Conservation (phyloP, 1,140 invertebrate genomes). For the Leptopilina clavipes region DNA sequence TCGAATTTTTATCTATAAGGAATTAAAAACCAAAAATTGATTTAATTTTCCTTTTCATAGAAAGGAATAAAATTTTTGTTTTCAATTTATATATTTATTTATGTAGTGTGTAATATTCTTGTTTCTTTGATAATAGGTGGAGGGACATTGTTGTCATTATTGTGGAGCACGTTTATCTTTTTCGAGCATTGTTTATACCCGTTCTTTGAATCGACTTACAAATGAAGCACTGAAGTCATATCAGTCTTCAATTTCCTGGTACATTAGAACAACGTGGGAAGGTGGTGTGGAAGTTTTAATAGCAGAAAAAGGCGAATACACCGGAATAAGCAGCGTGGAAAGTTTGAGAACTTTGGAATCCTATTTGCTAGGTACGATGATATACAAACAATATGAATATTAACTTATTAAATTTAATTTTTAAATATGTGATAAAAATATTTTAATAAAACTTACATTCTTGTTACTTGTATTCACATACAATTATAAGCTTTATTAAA, state of each 20-base stretch:
- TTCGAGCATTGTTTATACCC: slow-evolving; percentile 46
- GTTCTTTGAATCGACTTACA: slow-evolving; percentile 48
- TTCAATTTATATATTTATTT: too few species aligned
- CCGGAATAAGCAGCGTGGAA: slow-evolving; percentile 52
- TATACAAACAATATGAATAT: background rate
- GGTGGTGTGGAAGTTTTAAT: slow-evolving; percentile 63
- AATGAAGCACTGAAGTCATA: slow-evolving; percentile 53
- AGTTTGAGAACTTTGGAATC: slow-evolving; percentile 53
- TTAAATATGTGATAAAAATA: too few species aligned
- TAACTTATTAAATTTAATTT: too few species aligned
- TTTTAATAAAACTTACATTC: too few species aligned
- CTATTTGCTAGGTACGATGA: slow-evolving; percentile 45
- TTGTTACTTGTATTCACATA: too few species aligned
- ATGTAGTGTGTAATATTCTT: slow-evolving; percentile 33
- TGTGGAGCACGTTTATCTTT: slow-evolving; percentile 65
- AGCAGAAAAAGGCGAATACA: slow-evolving; percentile 60
- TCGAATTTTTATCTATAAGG: too few species aligned
- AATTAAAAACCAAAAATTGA: too few species aligned
- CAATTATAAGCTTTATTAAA: too few species aligned
- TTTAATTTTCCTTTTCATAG: too few species aligned
- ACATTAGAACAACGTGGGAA: slow-evolving; percentile 59
- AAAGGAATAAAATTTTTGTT: too few species aligned
- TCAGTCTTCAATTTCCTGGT: slow-evolving; percentile 57
- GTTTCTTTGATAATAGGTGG: slow-evolving; percentile 58
- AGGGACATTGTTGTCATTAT: slow-evolving; percentile 70